Conservation (phyloP, 1,140 invertebrate species). For the Lepidurus packardi region DNA sequence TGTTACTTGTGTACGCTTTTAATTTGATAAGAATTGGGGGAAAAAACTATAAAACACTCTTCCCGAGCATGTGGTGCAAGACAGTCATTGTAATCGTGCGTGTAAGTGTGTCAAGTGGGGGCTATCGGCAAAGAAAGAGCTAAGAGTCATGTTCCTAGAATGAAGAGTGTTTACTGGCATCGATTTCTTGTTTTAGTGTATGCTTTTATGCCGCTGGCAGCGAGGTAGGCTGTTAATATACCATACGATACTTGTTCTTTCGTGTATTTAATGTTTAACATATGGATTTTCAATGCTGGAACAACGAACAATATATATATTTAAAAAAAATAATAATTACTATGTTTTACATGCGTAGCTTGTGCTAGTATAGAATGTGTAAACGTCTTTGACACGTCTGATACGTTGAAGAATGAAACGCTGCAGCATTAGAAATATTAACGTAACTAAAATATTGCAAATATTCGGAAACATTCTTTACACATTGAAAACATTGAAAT, state of each 20-base stretch:
- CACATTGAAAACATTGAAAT: too few species aligned
- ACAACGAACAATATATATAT: too few species aligned
- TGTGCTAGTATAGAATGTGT: too few species aligned
- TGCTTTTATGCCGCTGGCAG: neutral
- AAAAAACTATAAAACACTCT: neutral
- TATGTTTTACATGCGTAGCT: too few species aligned
- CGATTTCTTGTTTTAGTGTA: neutral
- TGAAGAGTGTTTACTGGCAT: neutral
- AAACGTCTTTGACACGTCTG: too few species aligned
- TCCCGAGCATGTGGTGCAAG: neutral
- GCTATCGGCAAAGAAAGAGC: neutral
- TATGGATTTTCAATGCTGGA: too few species aligned
- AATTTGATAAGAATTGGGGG: neutral
- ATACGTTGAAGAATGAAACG: too few species aligned
- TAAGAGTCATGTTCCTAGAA: neutral
- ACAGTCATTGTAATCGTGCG: constrained; percentile 6
- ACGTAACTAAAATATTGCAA: too few species aligned
- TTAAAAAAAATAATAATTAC: too few species aligned
- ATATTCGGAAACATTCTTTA: too few species aligned
- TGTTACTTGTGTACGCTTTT: neutral
- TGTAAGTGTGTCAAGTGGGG: neutral
- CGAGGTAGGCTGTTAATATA: neutral
- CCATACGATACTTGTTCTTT: neutral
- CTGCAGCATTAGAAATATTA: too few species aligned
- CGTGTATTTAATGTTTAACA: too few species aligned